These are phyloP conservation scores for Megaustenia siamemsis DNA, from an alignment of 2,888 invertebrate species.

Conservation along the genomic window DNA sequence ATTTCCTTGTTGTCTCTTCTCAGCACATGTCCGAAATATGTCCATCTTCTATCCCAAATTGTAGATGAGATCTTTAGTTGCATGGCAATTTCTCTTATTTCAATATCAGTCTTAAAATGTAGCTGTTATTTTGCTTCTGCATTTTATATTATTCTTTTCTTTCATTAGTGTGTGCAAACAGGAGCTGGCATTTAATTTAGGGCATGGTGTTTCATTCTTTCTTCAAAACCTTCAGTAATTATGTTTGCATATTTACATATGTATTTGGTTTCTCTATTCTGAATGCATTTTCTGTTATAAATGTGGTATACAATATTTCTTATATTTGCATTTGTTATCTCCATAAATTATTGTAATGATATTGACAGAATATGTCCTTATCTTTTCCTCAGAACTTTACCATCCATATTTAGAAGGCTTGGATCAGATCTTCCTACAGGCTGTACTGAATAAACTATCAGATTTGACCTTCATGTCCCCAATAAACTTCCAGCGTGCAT, in stretches of 20 bases:
- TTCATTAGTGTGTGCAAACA: neutral
- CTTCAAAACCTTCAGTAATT: too few species aligned
- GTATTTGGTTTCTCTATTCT: too few species aligned
- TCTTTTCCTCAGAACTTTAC: constrained; percentile 35
- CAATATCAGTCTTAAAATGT: neutral
- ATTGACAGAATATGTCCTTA: neutral
- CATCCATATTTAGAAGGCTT: constrained; percentile 30
- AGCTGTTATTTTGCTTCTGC: neutral
- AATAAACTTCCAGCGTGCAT: constrained; percentile 35
- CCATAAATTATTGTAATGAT: neutral
- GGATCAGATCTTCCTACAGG: constrained; percentile 13
- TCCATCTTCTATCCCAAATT: too few species aligned
- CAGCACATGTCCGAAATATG: too few species aligned
- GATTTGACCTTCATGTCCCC: constrained; percentile 32
- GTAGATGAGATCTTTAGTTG: too few species aligned
- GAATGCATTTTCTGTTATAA: neutral
- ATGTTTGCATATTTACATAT: too few species aligned
- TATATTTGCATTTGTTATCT: neutral
- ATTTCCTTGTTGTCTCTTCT: too few species aligned
- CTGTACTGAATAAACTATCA: constrained; percentile 18
- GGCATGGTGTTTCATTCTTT: too few species aligned
- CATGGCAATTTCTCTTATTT: too few species aligned
- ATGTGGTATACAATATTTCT: neutral
- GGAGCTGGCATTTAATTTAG: too few species aligned
- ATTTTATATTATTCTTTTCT: neutral